A percentile compares a stretch with the other conserved stretches of the same genome.
phyloP scores from a whole-genome alignment of 2,797 vertebrate genomes.

The Hippopotamyrus pictus region DNA sequence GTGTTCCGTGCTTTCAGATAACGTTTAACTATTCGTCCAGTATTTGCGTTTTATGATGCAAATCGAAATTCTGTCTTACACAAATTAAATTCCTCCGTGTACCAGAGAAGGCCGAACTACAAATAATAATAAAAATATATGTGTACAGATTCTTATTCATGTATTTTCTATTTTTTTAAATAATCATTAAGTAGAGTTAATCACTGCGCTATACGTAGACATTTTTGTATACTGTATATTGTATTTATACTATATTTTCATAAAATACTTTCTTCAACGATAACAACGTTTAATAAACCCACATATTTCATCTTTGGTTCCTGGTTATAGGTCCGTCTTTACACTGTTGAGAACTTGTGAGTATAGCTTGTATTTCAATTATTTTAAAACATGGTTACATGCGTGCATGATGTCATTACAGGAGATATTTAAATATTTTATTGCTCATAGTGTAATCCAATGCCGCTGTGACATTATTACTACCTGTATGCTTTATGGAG shows the following conservation, averaged over 20 bases:
- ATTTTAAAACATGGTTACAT: not conserved
- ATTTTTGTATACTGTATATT: too few relatives aligned
- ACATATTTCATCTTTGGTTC: not conserved
- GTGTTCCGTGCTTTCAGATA: not conserved
- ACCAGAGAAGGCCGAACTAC: not conserved
- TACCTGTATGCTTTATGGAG: not conserved
- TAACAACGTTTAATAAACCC: not conserved
- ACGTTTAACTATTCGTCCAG: not conserved
- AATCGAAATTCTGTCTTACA: not conserved
- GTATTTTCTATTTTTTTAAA: not conserved
- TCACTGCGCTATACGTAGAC: not conserved
- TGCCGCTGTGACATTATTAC: not conserved
- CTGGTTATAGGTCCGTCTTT: not conserved
- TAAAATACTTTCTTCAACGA: not conserved
- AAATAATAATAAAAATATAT: not conserved
- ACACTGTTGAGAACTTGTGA: not conserved
- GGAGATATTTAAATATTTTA: not conserved
- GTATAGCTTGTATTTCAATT: not conserved
- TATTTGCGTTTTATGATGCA: not conserved
- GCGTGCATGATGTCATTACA: not conserved
- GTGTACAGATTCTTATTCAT: not conserved
- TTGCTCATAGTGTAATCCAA: not conserved
- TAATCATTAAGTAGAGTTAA: not conserved
- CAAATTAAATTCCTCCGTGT: not conserved
- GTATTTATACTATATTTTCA: not conserved